A percentile compares a stretch with the other conserved stretches of the same genome.
These are phyloP conservation scores for Nysson spinosus DNA, from an alignment of 2,888 invertebrate species.

Conservation along the genomic window DNA sequence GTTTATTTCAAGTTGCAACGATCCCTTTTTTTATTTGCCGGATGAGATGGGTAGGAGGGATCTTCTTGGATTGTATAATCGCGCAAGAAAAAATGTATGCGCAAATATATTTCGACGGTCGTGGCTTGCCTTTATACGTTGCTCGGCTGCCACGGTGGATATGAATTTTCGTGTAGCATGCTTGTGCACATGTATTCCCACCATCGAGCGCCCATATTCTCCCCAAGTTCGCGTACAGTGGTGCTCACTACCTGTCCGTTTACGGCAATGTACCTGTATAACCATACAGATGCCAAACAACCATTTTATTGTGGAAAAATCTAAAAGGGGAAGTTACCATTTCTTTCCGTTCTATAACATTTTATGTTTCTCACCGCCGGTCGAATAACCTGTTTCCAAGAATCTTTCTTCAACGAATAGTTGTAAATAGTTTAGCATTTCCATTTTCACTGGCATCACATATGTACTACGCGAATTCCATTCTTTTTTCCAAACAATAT, in stretches of 20 bases:
- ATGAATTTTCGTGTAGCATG: constrained; percentile 63
- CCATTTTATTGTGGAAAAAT: constrained; percentile 28
- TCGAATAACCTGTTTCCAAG: no score
- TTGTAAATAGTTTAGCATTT: no score
- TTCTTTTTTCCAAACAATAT: no score
- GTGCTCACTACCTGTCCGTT: constrained; percentile 39
- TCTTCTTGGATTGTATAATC: constrained; percentile 58
- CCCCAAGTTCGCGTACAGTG: constrained; percentile 42
- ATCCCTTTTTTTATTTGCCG: constrained; percentile 42
- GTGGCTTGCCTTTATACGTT: constrained; percentile 58
- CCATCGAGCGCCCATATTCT: constrained; percentile 59
- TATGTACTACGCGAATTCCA: no score
- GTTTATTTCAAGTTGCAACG: constrained; percentile 53
- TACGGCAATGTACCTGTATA: neutral
- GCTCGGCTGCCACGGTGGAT: constrained; percentile 59
- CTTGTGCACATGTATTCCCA: constrained; percentile 62
- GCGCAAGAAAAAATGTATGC: constrained; percentile 59
- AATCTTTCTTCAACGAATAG: no score
- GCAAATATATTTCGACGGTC: constrained; percentile 62
- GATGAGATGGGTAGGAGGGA: constrained; percentile 2
- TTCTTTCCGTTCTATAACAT: constrained; percentile 22
- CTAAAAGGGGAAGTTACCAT: constrained; percentile 39
- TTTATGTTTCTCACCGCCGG: constrained; percentile 6
- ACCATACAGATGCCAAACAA: constrained; percentile 9
- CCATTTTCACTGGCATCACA: no score